These are phyloP conservation scores for Anolis apletophallus DNA, from an alignment of 2,797 vertebrate genomes.

Conservation along the genomic window DNA sequence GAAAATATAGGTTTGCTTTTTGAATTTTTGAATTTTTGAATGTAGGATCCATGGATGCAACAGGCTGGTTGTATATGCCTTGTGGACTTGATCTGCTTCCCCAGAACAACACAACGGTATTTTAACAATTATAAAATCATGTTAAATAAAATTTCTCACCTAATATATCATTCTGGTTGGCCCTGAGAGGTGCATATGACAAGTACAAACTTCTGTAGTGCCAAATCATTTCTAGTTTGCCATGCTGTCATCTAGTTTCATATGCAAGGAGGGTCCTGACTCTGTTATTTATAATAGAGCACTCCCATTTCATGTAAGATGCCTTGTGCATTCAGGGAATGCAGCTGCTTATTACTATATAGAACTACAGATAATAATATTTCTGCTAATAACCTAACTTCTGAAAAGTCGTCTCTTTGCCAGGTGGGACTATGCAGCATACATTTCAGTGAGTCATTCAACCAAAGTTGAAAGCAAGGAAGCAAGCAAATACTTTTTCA, in stretches of 20 bases:
- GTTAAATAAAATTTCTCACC: background rate
- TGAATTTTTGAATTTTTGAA: too few species aligned
- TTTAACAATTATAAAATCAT: background rate
- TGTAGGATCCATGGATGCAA: too few species aligned
- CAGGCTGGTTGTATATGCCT: too few species aligned
- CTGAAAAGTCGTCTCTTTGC: background rate
- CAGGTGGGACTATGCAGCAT: background rate
- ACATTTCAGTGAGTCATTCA: background rate
- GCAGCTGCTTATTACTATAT: constrained; percentile 12
- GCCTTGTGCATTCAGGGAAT: background rate
- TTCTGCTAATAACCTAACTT: constrained; percentile 30
- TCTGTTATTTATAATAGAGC: background rate
- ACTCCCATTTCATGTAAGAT: background rate
- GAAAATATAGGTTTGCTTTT: too few species aligned
- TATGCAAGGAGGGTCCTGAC: background rate
- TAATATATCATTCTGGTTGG: background rate
- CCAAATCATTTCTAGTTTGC: rapidly evolving
- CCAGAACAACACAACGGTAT: background rate
- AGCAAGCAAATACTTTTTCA: background rate
- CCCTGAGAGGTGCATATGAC: background rate
- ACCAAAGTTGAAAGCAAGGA: background rate
- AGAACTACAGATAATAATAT: constrained; percentile 14
- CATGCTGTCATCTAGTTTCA: constrained; percentile 7
- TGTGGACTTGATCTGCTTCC: background rate
- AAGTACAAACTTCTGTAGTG: background rate